Base-by-base conservation (phyloP, 1,140 invertebrate genomes). In the Popillia japonica region DNA sequence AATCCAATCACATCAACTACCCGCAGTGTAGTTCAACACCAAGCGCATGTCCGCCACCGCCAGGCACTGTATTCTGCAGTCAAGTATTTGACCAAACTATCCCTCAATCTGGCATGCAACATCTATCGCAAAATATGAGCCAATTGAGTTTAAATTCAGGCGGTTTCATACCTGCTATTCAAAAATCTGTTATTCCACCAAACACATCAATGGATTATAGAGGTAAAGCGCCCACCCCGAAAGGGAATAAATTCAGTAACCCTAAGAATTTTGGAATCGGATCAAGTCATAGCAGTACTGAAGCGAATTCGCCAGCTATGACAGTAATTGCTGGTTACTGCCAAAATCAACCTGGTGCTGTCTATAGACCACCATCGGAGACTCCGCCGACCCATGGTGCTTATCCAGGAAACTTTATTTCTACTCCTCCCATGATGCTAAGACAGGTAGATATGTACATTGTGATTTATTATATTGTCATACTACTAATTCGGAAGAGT, bases 271-370 rank as follows among this genome's bases (percentile, higher is more conserved):
- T 84, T 77, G n/a, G 80, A 20, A 79, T 84, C 44, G 78, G 81
- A 76, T 84, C 84, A 22, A 84, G 83, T 81, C 84, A 85, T 11
- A 85, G 84, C 59, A 86, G 85, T 77, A 84, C 82, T 3, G 85
- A 83, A 20, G 83, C 83, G 2, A 86, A 81, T 81, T 86, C 85
- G 23, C 85, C 85, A 27, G 85, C 85, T 8, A 82, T 82, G 27
- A 83, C 85, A 8, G 84, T 86, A 20, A 79, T 83, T 17, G 78
- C 84, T 0, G 82, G 81, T 14, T 85, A 84, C 75, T 83, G 82
- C 48, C 81, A 81, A n/a, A 64, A 76, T 34, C 79, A 80, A 41
- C 44, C 77, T 34, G 61, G 78, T 77, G 76, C 78, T 23, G 82
- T 80, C 40, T 80, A 82, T 72, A 80, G 82, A 23, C 83, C 83